Evolutionary conservation across 2,888 invertebrate species (phyloP), one percentile per base, ranked within the genome.

Genomic region (Acronicta aceris): DNA sequence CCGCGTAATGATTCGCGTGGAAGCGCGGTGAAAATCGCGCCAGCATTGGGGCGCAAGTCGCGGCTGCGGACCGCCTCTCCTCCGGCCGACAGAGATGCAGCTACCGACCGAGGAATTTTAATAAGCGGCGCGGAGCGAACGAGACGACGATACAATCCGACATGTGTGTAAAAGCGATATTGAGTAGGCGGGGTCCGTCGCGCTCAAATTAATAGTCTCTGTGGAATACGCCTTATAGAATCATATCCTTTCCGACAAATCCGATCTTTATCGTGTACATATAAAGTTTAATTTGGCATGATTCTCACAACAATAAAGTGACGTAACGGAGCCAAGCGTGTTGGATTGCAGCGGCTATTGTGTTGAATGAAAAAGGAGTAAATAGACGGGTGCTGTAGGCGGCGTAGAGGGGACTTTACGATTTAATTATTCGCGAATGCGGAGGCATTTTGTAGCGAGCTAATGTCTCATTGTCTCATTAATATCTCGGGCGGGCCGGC

Each of bases 401-500:
- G 93, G 92, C 86, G 91, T 91, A 90, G 92, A 91, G 93, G 93
- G 94, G 93, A 90, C 93, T 94, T 94, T 94, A 94, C 94, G 94
- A 94, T 94, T 94, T 94, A 94, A 94, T 94, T 94, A 94, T 94
- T 94, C 91, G 94, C 94, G 91, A 94, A 93, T 93, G 92, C 93
- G 91, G 93, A 93, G 94, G 94, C 93, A 94, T 94, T 94, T 94
- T 94, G 94, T 94, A 93, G 90, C 92, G 90, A 88, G 90, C 94
- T 94, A 94, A 94, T 94, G 94, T 91, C 93, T 93, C 92, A 94
- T 94, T 94, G 94, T 94, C 93, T 94, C 93, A 93, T 94, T 94
- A 94, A 94, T 94, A 94, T 93, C 93, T 91, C 88, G 88, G 86
- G 90, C 86, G 88, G 89, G 90, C 87, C 92, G 88, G 93, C 94